phyloP scores from a whole-genome alignment of 2,113 vertebrate species.

The Onychostruthus taczanowskii region DNA sequence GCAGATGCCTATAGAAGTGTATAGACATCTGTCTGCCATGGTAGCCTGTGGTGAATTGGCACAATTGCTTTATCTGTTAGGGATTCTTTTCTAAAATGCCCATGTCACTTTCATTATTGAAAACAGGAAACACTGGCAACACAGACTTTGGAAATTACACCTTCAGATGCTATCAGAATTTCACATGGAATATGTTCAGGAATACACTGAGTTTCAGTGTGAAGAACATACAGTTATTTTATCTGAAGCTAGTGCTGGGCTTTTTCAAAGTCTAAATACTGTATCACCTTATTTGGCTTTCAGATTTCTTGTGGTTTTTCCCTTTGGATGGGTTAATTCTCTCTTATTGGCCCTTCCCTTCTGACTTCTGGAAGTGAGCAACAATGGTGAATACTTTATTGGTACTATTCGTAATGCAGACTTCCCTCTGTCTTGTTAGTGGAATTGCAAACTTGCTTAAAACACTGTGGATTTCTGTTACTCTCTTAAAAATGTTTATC shows the following conservation, averaged over 20 bases:
- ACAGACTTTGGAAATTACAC: neutral
- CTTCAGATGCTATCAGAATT: neutral
- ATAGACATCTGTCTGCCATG: rapidly evolving
- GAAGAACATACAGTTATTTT: neutral
- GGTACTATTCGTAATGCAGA: neutral
- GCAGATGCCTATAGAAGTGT: neutral
- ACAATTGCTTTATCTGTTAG: neutral
- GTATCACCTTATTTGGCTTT: neutral
- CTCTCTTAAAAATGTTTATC: neutral
- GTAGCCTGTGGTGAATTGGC: neutral
- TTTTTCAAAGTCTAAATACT: neutral
- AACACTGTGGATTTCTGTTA: neutral
- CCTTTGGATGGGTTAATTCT: neutral
- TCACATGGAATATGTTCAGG: neutral
- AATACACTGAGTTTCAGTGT: neutral
- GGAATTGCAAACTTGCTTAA: neutral
- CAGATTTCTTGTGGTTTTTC: neutral
- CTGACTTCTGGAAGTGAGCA: neutral
- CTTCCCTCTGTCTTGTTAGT: neutral
- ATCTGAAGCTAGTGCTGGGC: neutral
- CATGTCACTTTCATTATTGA: neutral
- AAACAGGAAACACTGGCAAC: neutral
- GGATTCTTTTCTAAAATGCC: neutral
- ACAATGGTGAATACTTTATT: neutral
- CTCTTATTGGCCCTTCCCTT: neutral